Evolutionary conservation across 2,888 invertebrate genomes (phyloP), one percentile per base, ranked within the genome.

Genomic region (Rhamphomyia laevipes): DNA sequence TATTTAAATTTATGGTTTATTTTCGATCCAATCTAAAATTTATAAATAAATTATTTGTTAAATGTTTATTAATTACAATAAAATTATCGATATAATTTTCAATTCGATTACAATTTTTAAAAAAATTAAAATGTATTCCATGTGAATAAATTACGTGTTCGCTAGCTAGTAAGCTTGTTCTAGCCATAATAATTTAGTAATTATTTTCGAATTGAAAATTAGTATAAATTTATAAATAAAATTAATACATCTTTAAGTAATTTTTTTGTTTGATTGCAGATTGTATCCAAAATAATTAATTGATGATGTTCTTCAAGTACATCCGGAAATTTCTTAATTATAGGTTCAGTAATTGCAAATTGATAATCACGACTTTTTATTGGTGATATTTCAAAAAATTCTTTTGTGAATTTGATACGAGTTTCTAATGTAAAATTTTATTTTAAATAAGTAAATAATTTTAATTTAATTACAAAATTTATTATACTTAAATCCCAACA

Each of bases 1-100:
- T 56, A 56, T 49, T 49, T 54, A 44, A 52, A 58, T 11, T 49
- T 49, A 42, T 55, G 45, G 18, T 49, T 55, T n/a, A 55, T 41
- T 45, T 48, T 53, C 18, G 13, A 33, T 17, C 48, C 51, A 44
- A 51, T 45, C 54, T 57, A 27, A 45, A 35, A 46, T 11, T 35
- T 41, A 50, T 50, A 48, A 47, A 48, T 44, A 27, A 17, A 31
- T 31, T 21, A 44, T 4, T n/a, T n/a, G n/a, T n/a, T n/a, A n/a
- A n/a, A n/a, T n/a, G n/a, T 35, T 10, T 27, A 45, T 42, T 23
- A 15, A 43, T 49, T 43, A n/a, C 9, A 30, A 46, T 18, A 16
- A 3, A 18, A 43, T n/a, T n/a, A n/a, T n/a, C n/a, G n/a, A n/a
- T n/a, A n/a, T n/a, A n/a, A n/a, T n/a, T n/a, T n/a, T n/a, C n/a